Conservation (phyloP, 2,888 invertebrate genomes). For the Cinara cedri region DNA sequence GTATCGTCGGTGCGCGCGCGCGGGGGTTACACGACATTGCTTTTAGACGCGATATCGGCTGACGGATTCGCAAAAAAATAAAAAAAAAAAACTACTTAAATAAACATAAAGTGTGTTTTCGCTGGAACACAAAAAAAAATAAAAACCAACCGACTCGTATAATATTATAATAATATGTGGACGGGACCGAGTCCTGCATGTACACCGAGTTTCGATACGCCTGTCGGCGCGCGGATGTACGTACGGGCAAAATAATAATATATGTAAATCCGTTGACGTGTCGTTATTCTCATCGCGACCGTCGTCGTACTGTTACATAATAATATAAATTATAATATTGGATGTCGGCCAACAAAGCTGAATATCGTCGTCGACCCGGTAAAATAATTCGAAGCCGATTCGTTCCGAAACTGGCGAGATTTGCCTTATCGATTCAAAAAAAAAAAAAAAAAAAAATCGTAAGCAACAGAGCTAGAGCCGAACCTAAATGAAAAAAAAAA, state of each 20-base stretch:
- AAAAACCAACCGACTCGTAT: background rate
- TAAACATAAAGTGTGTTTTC: background rate
- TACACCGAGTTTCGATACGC: background rate
- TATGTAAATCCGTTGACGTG: constrained; percentile 39
- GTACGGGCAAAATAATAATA: background rate
- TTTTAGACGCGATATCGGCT: constrained; percentile 23
- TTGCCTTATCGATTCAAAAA: too few species aligned
- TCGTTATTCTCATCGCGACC: constrained; percentile 20
- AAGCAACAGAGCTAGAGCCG: too few species aligned
- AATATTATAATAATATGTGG: background rate
- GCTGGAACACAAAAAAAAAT: background rate
- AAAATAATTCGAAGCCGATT: too few species aligned
- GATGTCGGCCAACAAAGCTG: constrained; percentile 28
- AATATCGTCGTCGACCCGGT: background rate
- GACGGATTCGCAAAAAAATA: constrained; percentile 11
- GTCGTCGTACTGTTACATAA: too few species aligned
- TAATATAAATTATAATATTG: constrained; percentile 44
- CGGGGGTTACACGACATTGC: constrained; percentile 17
- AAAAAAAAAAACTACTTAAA: constrained; percentile 5
- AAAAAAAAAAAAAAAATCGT: too few species aligned
- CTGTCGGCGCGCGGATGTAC: constrained; percentile 13
- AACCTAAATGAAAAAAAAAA: too few species aligned
- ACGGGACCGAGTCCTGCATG: constrained; percentile 5
- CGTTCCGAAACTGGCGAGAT: too few species aligned
- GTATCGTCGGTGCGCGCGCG: too few species aligned